These are phyloP conservation scores for Lamellibrachia satsuma DNA, from an alignment of 2,888 invertebrate species.

Conservation along the genomic window DNA sequence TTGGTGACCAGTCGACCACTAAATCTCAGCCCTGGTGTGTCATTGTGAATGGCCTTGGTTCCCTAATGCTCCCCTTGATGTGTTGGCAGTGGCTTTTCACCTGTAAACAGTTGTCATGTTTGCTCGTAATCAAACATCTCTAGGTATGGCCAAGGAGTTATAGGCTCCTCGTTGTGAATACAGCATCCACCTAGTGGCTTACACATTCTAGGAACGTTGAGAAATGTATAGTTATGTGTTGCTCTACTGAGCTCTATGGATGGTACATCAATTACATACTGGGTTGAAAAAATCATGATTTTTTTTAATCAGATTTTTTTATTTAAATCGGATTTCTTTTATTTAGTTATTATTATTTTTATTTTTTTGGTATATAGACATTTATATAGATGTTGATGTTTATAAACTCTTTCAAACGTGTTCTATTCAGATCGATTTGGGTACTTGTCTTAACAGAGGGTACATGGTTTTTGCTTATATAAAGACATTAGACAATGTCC, in stretches of 20 bases:
- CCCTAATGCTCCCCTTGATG: not conserved
- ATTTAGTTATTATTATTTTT: no score
- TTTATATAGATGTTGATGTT: no score
- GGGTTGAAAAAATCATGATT: no score
- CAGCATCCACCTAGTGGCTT: not conserved
- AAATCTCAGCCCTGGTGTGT: not conserved
- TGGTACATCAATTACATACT: not conserved
- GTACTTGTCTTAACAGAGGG: no score
- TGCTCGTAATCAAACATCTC: not conserved
- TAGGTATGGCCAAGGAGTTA: not conserved
- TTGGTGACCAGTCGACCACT: no score
- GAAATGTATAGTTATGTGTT: not conserved
- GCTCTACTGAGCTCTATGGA: not conserved
- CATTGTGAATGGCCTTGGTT: not conserved
- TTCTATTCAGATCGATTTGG: no score
- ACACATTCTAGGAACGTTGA: not conserved
- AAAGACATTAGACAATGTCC: no score
- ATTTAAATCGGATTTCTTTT: no score
- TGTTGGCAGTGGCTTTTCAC: not conserved
- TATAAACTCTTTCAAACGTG: no score
- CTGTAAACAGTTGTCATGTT: not conserved
- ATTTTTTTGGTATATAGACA: no score
- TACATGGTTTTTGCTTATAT: no score
- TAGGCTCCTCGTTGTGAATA: not conserved
- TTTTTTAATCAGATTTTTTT: no score